phyloP scores from a whole-genome alignment of 2,797 vertebrate species.

The Onychomys torridus region DNA sequence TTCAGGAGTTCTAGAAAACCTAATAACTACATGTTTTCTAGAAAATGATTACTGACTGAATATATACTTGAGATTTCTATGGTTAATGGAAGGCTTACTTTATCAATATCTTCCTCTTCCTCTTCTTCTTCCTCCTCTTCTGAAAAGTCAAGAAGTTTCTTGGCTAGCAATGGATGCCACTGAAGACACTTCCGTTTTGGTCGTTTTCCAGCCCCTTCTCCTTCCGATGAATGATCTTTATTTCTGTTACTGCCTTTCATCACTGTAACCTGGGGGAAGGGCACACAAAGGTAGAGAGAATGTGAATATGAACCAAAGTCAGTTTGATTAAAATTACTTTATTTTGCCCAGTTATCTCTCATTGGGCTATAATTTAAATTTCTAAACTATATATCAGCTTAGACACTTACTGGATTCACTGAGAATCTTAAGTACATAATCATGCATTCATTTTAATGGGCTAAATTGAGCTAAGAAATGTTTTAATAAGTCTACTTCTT shows the following conservation, averaged over 20 bases:
- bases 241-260: slow-evolving; percentile 98
- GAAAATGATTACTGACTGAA: neutral
- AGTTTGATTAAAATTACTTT: slow-evolving; percentile 71
- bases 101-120: slow-evolving; percentile 96
- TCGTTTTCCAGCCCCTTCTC: slow-evolving; percentile 94
- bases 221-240: slow-evolving; percentile 95
- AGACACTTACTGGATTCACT: slow-evolving; percentile 62
- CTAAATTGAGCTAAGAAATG: slow-evolving; percentile 64
- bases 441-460: slow-evolving; percentile 55
- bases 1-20: neutral
- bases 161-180: slow-evolving; percentile 99
- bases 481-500: slow-evolving; percentile 64
- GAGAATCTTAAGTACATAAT: slow-evolving; percentile 59
- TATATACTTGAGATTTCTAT: neutral
- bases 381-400: slow-evolving; percentile 54
- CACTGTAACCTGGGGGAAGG: slow-evolving; percentile 89
- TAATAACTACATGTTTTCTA: neutral
- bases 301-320: slow-evolving; percentile 50
- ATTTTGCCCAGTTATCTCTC: slow-evolving; percentile 67
- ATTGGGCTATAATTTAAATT: slow-evolving; percentile 70
- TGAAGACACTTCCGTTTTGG: slow-evolving; percentile 99
- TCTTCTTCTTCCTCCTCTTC: slow-evolving; percentile 99
- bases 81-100: slow-evolving; percentile 87
- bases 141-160: slow-evolving; percentile 97
- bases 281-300: neutral